Evolutionary conservation across 2,888 invertebrate genomes (phyloP), one percentile per base, ranked within the genome.

Genomic region (Xanthostigma xanthostigma): DNA sequence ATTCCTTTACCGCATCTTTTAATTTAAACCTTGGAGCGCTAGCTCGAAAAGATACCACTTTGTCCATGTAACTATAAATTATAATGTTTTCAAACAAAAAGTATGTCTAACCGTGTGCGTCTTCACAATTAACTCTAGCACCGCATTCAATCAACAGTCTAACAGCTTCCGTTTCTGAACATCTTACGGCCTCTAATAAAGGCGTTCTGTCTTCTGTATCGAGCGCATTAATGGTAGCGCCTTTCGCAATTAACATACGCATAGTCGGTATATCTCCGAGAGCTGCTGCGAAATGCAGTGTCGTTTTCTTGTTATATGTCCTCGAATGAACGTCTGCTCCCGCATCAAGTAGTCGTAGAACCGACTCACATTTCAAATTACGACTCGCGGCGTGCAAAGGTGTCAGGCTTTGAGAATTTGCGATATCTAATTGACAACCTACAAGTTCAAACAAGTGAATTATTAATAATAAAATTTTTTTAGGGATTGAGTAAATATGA

Each of bases 41-140:
- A n/a, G n/a, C n/a, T n/a, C n/a, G n/a, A n/a, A n/a, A n/a, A n/a
- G n/a, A n/a, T n/a, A n/a, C n/a, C 4, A 17, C 17, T 4, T 17
- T 17, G 3, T 17, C 2, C 17, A 2, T 17, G 4, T 17, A 17
- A 4, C 17, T 17, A 17, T 65, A 8, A 62, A 39, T 14, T 36
- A 8, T 38, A 49, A 47, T 17, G 40, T 6, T 27, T 46, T 33
- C 14, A 47, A 14, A 8, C 3, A 41, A 41, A 36, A 49, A 13
- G 44, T 12, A 46, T 46, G 14, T 36, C 45, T 55, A 62, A 74
- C 76, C 79, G 58, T 78, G 74, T 51, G 77, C 75, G 61, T 85
- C 81, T 65, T 84, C 84, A 41, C 76, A 69, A 60, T 83, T 81
- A 3, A 81, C 69, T 60, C 78, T 74, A 8, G 79, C 78, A 9